Evolutionary conservation across 1,140 invertebrate species (phyloP), one percentile per base, ranked within the genome.

Genomic region (Condylostylus longicornis): DNA sequence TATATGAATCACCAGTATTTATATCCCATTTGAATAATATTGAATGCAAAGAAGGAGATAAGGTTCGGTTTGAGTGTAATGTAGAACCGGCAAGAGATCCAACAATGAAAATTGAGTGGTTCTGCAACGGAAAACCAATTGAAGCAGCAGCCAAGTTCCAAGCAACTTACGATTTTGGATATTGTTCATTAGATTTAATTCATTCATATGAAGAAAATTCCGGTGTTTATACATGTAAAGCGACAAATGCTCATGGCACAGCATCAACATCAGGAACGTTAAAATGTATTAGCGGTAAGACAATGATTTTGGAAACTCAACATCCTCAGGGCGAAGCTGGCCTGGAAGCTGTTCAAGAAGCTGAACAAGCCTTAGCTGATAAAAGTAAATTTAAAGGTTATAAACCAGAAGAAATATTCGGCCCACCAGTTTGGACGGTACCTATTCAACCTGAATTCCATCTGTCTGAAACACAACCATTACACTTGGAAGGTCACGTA

Each of bases 1-100:
- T 66, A 2, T 93, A 79, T 51, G 85, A 89, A 58, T 71, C 74
- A 17, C 87, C 88, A 3, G 78, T 90, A 5, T 91, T 93, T 50
- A 87, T 89, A 33, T 77, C 79, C 28, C 87, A 91, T 59, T 64
- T 94, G 33, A 91, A 91, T 56, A 87, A 93, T 51, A 78, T 91
- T 9, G 76, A 86, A 50, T 83, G 82, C 49, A 77, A 77, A 38
- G 91, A 97, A 68, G 81, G 80, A 33, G 86, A 93, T 40, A 82
- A 80, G 41, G 84, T 80, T 44, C 87, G 89, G 61, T 98, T 98
- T 53, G 88, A 95, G 62, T 94, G 88, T 57, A 80, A 82, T 45
- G 85, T 97, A 5, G 82, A 94, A 58, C 91, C 91, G 23, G 80
- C 86, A 9, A 84, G 87, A 58, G 91, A 97, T 65, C 89, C 90